Evolutionary conservation across 2,888 invertebrate genomes (phyloP), one percentile per base, ranked within the genome.

Genomic region (Incurvaria masculella): DNA sequence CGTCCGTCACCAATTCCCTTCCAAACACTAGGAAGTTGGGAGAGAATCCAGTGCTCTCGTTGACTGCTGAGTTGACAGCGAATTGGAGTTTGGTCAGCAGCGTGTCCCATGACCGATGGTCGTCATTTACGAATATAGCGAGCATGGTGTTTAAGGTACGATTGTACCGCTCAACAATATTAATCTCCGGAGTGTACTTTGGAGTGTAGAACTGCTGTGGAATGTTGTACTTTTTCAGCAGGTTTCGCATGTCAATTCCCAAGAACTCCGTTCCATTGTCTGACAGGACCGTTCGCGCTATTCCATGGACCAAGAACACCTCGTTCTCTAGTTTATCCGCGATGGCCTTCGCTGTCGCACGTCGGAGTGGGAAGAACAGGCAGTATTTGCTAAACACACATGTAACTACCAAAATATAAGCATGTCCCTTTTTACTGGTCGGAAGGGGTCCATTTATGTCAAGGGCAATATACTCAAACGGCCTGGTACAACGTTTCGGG

Each of bases 391-490:
- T 33, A 33, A 33, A 33, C 14, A 33, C 33, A 14, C 33, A 33
- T 33, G 33, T 33, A 3, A 33, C 33, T n/a, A 33, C 33, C 3
- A 33, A 11, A 14, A 33, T 33, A 11, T 33, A 33, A 8, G 33
- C 8, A 33, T 33, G 3, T 14, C 33, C 11, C 8, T 8, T 14
- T 33, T n/a, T 8, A 14, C 11, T 33, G 14, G 33, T 14, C 14
- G 33, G 33, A 8, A 39, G n/a, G 41, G 44, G 38, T 42, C 23
- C 39, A 40, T 39, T 44, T 38, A 39, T 38, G 42, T 49, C 55
- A 59, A n/a, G 4, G 56, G 55, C n/a, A 60, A 56, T 38, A 18
- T 23, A 52, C 45, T 55, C 59, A 49, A 56, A 60, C 19, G 56
- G 61, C 21, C 52, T 43, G 21, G 21, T 54, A 44, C 52, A 58